Evolutionary conservation across 1,140 invertebrate species (phyloP).

Genomic region (Bombus affinis): DNA sequence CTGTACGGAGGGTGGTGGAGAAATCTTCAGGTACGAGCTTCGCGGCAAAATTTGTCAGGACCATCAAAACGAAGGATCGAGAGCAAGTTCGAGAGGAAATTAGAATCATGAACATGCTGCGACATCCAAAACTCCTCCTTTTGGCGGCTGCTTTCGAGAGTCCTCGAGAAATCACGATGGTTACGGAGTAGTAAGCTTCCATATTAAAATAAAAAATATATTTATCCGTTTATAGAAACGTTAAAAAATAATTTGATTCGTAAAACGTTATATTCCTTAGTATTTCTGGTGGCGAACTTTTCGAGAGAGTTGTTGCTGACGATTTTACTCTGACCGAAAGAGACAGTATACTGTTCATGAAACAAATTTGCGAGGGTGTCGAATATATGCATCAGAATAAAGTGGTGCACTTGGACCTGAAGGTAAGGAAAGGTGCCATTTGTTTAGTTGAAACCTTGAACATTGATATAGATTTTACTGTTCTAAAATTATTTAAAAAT

Average conservation of each 20-base stretch:
- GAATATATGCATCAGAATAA: constrained; percentile 94
- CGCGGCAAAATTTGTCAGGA: constrained; percentile 96
- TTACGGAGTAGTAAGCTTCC: constrained; percentile 95
- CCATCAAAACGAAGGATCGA: constrained; percentile 90
- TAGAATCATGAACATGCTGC: constrained; percentile 94
- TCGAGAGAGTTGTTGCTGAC: constrained; percentile 95
- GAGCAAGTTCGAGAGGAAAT: constrained; percentile 95
- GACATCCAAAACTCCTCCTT: constrained; percentile 95
- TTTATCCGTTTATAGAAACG: no score
- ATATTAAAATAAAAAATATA: not conserved
- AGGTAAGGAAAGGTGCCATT: constrained; percentile 80
- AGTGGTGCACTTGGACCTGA: constrained; percentile 95
- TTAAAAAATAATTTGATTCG: no score
- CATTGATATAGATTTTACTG: no score
- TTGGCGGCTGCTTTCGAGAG: constrained; percentile 94
- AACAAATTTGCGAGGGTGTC: constrained; percentile 95
- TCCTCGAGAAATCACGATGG: constrained; percentile 93
- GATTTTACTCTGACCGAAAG: constrained; percentile 95
- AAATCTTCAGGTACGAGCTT: constrained; percentile 87
- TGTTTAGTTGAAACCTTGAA: no score
- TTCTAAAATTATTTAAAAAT: no score
- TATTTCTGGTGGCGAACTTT: constrained; percentile 95
- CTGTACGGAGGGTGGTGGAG: constrained; percentile 90
- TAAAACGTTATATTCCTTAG: constrained; percentile 79
- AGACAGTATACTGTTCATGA: constrained; percentile 95